Base-by-base conservation (phyloP, 2,113 vertebrate genomes). In the Hydropotes inermis region DNA sequence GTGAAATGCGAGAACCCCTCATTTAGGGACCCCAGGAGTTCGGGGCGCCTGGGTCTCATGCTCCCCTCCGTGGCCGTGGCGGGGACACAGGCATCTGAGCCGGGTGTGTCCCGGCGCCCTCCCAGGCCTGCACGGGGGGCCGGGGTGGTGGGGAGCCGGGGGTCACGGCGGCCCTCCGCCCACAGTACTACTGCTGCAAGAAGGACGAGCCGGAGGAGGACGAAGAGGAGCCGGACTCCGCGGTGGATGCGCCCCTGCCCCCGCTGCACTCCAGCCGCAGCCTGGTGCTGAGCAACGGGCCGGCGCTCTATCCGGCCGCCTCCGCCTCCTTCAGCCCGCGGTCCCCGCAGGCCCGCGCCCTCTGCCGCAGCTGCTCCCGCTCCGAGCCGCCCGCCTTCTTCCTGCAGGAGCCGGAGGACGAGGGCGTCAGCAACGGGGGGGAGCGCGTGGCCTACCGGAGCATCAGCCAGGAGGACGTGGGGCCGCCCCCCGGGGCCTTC, bases 181-280 rank as follows among this genome's bases (percentile, higher is more conserved):
- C 47, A 2, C 98, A 99, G 99, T 99, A 99, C 98, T 99, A 99
- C 98, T 99, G 99, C 99, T 99, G 99, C 99, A 99, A 99, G 98
- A 99, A 99, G 98, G 99, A 99, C 97, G 99, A 99, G 95, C 99
- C 99, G 0, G 99, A 99, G 99, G 99, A 99, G 98, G 99, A 99
- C 92, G 99, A 99, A 98, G 99, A 99, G 99, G 99, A 99, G 99
- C 99, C 99, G 0, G 99, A 99, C 99, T 99, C 99, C 67, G 99
- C 99, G 0, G 99, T 99, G 55, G 99, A 99, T 30, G 98, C 99
- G 1, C 99, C 99, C 98, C 98, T 99, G 96, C 99, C 99, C 0
- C 99, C 99, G 0, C 99, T 99, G 55, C 99, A 99, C 98, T 99
- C 99, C 98, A 99, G 99, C 98, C 99, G 99, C 98, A 99, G 99